Evolutionary conservation across 2,888 invertebrate genomes (phyloP), one percentile per base, ranked within the genome.

Genomic region (Drosophila helvetica): DNA sequence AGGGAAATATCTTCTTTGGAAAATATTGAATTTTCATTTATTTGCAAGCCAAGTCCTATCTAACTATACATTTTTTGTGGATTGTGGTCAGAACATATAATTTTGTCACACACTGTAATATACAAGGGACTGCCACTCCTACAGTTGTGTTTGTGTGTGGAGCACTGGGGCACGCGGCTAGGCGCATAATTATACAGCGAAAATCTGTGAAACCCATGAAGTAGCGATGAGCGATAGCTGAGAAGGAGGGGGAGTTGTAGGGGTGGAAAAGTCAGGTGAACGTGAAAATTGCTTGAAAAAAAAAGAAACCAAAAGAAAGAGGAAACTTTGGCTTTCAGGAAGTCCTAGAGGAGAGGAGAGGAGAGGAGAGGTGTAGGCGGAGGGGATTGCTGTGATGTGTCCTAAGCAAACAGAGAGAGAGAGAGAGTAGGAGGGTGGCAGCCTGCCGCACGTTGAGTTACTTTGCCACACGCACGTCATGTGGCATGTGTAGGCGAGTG

Each of bases 391-490:
- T 51, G 54, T 79, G 75, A 66, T 80, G 83, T 74, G 74, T 74
- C 87, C 87, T 78, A 83, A 83, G 84, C 84, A 83, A 83, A 83
- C 83, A 88, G 57, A 48, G 57, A 56, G 48, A 69, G 27, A 27
- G 7, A 56, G 69, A 48, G 57, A 33, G 12, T n/a, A 86, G 69
- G 43, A 56, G 15, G 38, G 6, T 15, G 15, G 15, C 15, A n/a
- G 15, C 62, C 69, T 80, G 42, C 74, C 80, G 18, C 45, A 52
- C 70, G 81, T 80, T 83, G 89, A 83, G 86, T 88, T 86, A 83
- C 83, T 87, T 69, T 84, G 87, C 78, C 81, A 68, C 89, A 83
- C 83, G 83, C 83, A 83, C 85, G 76, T 73, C 73, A 74, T 73
- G 15, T 27, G 48, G 51, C 52, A 51, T 52, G 38, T 18, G 25